Evolutionary conservation across 1,140 invertebrate species (phyloP), one percentile per base, ranked within the genome.

Genomic region (Xylocopa sonorina): DNA sequence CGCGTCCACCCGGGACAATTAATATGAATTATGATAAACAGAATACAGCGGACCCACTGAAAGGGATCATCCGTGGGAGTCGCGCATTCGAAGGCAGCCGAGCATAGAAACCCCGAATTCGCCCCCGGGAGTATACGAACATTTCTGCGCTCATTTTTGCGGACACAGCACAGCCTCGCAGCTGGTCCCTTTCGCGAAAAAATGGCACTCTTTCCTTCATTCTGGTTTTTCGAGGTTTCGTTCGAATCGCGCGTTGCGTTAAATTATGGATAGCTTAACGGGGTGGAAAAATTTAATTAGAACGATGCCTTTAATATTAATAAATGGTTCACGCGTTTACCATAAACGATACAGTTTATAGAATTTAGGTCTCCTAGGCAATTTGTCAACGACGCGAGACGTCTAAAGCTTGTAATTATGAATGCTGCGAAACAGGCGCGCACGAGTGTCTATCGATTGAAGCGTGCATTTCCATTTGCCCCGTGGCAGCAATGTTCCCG

Each of bases 1-100:
- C 85, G 82, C 86, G 86, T 87, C 86, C 88, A 87, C 88, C 87
- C 80, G 64, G 82, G 86, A 90, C 86, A 88, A 89, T 89, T 89
- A 88, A 86, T 88, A 89, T 89, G 88, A 89, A 90, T 90, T 91
- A 91, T 90, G 89, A 86, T 90, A 90, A 91, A 89, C 87, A 89
- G 86, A 78, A 48, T 80, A n/a, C n/a, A n/a, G n/a, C 60, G 80
- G 68, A 85, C 62, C 73, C 57, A 55, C 53, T 71, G 72, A 66
- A 85, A 86, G 81, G 64, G 81, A 81, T 82, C 67, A 73, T 80
- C 50, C 57, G 72, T 64, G 72, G 82, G 79, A 85, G 81, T 77
- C 71, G 79, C 78, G 78, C 78, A 74, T 76, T 74, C 60, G 74
- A 75, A 82, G 71, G 72, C 63, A 68, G 32, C 57, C 68, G 64